Base-by-base conservation (phyloP, 2,113 vertebrate species). In the Sinocyclocheilus rhinocerous region DNA sequence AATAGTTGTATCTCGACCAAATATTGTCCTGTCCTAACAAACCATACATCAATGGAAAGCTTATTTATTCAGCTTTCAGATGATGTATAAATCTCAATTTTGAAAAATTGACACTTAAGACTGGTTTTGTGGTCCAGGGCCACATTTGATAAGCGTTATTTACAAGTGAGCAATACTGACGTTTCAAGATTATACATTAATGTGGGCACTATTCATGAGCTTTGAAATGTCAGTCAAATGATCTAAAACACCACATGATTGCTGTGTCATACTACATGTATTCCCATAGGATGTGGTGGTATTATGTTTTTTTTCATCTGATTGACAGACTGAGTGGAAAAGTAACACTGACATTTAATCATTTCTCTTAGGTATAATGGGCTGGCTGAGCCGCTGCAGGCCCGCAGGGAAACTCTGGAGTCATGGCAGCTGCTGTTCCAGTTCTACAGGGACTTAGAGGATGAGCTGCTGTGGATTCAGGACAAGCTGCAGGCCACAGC, bases 391-490 rank as follows among this genome's bases (percentile, higher is more conserved):
- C 95, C 95, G 4, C 91, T 98, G 84, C 94, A 92, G 90, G 90
- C 92, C 29, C 94, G 93, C 63, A 90, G 93, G 87, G 90, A 89
- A 0, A 90, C n/a, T 85, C 93, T 98, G 91, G 96, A 97, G 90
- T 94, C 95, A 69, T 95, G 87, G 91, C 94, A 92, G 82, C 89
- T 94, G 50, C 94, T 97, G 81, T 94, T 95, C 70, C 96, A 96
- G 89, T 97, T 97, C 93, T 93, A 95, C 93, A 93, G 92, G 86
- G 96, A 97, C 12, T 86, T 94, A 4, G 96, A 96, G 4, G 96
- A 97, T 82, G 97, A 97, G 89, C 84, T 94, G 87, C 86, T 89
- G 48, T 97, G 97, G 97, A 91, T 97, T 84, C 93, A 57, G 22
- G 95, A 97, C 85, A 96, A 95, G 72, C 93, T 96, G 81, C 90